These are phyloP conservation scores for Xyrauchen texanus DNA, from an alignment of 2,113 vertebrate genomes.

Conservation along the genomic window DNA sequence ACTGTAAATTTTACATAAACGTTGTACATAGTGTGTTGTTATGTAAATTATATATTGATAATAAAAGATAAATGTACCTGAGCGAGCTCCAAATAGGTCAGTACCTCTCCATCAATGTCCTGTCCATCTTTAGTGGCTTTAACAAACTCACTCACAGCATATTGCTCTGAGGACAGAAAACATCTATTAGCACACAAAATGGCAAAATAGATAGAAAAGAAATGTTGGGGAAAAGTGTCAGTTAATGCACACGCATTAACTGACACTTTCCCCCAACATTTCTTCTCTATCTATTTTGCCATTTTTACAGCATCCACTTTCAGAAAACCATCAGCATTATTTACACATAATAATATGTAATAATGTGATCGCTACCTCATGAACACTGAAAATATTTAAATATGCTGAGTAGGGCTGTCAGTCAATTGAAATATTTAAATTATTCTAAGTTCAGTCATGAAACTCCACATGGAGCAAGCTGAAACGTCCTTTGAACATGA, in stretches of 20 bases:
- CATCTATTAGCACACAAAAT: neutral
- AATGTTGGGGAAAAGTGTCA: neutral
- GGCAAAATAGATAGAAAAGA: too few species aligned
- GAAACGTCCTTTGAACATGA: too few species aligned
- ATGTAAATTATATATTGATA: neutral
- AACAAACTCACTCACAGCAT: slow-evolving; percentile 81
- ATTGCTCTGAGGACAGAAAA: slow-evolving; percentile 76
- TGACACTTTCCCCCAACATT: neutral
- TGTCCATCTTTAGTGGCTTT: slow-evolving; percentile 74
- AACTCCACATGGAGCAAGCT: too few species aligned
- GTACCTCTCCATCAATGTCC: slow-evolving; percentile 83
- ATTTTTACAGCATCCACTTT: too few species aligned
- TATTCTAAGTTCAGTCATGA: too few species aligned
- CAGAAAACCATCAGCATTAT: neutral
- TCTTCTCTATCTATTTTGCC: too few species aligned
- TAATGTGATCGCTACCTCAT: too few species aligned
- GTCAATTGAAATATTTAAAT: too few species aligned
- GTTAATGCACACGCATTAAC: neutral
- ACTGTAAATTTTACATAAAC: too few species aligned
- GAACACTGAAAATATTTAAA: too few species aligned
- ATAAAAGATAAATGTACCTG: slow-evolving; percentile 70
- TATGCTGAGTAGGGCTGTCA: too few species aligned
- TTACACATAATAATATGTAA: too few species aligned
- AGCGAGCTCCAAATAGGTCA: slow-evolving; percentile 83
- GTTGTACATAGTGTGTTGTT: neutral